phyloP scores from a whole-genome alignment of 2,797 vertebrate species.

The Mormyrus hasselquistii region DNA sequence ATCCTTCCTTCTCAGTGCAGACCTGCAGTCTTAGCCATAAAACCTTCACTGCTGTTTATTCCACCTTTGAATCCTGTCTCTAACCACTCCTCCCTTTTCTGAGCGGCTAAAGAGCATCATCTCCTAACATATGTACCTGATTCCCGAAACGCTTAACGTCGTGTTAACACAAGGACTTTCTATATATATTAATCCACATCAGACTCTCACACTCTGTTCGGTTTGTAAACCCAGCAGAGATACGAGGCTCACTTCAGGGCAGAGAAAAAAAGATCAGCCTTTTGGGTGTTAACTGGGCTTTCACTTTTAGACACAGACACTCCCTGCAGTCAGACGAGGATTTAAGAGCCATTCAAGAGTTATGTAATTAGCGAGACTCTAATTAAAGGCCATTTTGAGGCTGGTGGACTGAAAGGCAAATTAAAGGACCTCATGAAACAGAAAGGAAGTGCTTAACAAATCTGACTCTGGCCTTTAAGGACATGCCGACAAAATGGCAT shows the following conservation, averaged over 20 bases:
- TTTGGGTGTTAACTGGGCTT: slow-evolving; percentile 56
- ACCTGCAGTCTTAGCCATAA: background rate
- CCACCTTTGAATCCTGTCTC: background rate
- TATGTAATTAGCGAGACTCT: slow-evolving; percentile 59
- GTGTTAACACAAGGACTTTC: background rate
- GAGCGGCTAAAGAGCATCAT: background rate
- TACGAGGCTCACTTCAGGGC: background rate
- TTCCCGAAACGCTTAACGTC: background rate
- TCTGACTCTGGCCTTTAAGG: slow-evolving; percentile 42
- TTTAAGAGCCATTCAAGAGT: slow-evolving; percentile 49
- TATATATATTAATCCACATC: slow-evolving; percentile 6
- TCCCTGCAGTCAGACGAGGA: slow-evolving; percentile 45
- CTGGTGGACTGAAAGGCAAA: slow-evolving; percentile 52
- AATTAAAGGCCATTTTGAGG: slow-evolving; percentile 57
- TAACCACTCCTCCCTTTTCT: background rate
- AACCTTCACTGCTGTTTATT: background rate
- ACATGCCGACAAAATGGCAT: slow-evolving; percentile 30
- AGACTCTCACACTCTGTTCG: background rate
- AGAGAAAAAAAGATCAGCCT: slow-evolving; percentile 36
- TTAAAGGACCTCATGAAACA: slow-evolving; percentile 56
- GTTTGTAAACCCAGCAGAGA: background rate
- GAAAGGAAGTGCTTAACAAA: slow-evolving; percentile 61
- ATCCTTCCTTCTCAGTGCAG: background rate
- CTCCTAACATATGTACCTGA: background rate
- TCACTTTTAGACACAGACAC: slow-evolving; percentile 47